Base-by-base conservation (phyloP, 2,113 vertebrate genomes). In the Dipodomys stephensi region DNA sequence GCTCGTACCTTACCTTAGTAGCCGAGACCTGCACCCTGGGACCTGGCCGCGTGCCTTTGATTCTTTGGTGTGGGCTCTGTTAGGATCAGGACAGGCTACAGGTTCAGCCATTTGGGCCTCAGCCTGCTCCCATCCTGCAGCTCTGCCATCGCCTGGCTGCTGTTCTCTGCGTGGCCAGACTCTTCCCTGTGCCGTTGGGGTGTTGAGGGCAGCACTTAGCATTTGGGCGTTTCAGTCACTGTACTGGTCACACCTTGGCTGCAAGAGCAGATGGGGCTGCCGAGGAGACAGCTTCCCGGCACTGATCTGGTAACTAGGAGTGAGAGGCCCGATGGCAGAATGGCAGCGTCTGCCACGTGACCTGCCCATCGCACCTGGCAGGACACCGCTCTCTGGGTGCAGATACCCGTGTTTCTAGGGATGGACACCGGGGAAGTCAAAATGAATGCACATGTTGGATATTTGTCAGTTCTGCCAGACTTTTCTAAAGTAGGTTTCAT, bases 11-110 rank as follows among this genome's bases (percentile, higher is more conserved):
- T 5, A 28, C 39, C n/a, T 28, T 19, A 35, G 35, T 30, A 74
- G 49, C 62, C 69, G 6, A 62, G 81, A 4, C n/a, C 13, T 25
- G 13, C 1, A 4, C 49, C 62, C 15, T 4, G 15, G 53, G 12
- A 30, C 32, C 35, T 4, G 27, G 23, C 13, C 7, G 20, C 44
- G 3, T 64, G 18, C 5, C 32, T 69, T 1, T 72, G 15, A 12
- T 23, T 39, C 23, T 57, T 73, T 19, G 22, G 0, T 23, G 0
- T 13, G 65, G 46, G 7, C 2, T 20, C 1, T 39, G 39, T 39
- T 39, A 39, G 39, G 39, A 39, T 39, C 39, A 39, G 39, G 39
- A 39, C 39, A 39, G 35, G 35, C 35, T 39, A 39, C 35, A 39
- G 35, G 35, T 39, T 39, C 44, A 60, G 69, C 53, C 25, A 0